Conservation (phyloP, 2,888 invertebrate genomes). For the Pterostichus niger region DNA sequence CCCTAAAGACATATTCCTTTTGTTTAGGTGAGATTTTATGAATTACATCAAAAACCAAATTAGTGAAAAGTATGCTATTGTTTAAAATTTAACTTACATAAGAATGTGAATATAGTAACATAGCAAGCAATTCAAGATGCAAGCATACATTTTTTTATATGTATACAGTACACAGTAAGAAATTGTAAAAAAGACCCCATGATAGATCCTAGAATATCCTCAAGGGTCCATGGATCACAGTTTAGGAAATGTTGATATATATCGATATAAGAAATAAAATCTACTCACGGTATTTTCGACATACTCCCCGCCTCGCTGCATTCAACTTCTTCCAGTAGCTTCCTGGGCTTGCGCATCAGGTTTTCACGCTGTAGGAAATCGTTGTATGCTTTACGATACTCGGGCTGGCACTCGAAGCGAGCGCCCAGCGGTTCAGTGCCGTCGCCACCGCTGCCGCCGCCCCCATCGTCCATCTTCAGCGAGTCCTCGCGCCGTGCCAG, state of each 20-base stretch:
- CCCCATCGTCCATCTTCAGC: slow-evolving; percentile 72
- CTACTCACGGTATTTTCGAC: slow-evolving; percentile 40
- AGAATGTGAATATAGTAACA: neutral
- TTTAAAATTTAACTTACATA: neutral
- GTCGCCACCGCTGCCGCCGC: neutral
- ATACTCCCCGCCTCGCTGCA: neutral
- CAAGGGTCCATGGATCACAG: neutral
- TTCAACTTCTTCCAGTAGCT: slow-evolving; percentile 3
- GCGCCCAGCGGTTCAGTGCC: slow-evolving; percentile 66
- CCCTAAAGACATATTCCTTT: too few relatives aligned
- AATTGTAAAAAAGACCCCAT: too few relatives aligned
- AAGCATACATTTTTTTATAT: neutral
- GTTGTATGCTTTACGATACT: slow-evolving; percentile 77
- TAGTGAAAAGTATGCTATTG: too few relatives aligned
- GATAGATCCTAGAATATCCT: too few relatives aligned
- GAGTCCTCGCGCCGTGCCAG: slow-evolving; percentile 70
- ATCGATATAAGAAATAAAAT: neutral
- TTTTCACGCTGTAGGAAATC: slow-evolving; percentile 76
- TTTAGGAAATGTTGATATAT: neutral
- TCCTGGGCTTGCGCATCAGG: slow-evolving; percentile 69
- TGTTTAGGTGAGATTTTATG: too few relatives aligned
- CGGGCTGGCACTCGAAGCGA: slow-evolving; percentile 76
- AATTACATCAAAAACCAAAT: too few relatives aligned
- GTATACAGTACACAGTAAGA: too few relatives aligned
- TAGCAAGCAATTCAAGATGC: neutral